Base-by-base conservation (phyloP, 2,113 vertebrate genomes). In the Holacanthus passer region DNA sequence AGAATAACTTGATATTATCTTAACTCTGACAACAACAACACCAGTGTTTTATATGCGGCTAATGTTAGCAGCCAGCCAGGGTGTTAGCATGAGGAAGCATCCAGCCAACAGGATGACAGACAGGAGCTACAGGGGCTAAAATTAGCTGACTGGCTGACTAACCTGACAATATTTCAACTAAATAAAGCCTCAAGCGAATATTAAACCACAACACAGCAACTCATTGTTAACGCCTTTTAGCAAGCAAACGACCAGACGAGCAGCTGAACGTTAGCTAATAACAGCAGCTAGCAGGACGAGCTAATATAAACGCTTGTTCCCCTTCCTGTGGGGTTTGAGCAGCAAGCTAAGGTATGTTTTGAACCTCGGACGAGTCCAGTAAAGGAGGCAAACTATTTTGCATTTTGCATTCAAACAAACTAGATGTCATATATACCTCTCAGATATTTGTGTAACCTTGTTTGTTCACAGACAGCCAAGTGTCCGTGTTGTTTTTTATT, bases 401-500 rank as follows among this genome's bases (percentile, higher is more conserved):
- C 43, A 59, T 58, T 58, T 55, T 81, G 41, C 27, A 59, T 82
- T 73, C n/a, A 87, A 83, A 72, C 68, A 81, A 62, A 80, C 48
- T 43, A 45, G 20, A 77, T 77, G 68, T 41, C 48, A 74, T 58
- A 77, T 84, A 75, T 92, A 91, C 84, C 88, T 91, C 37, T 74
- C 39, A 32, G 68, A 72, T 80, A 77, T 79, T 12, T 83, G 81
- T 88, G 74, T 85, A 87, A 91, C 86, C 88, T 92, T 87, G 88
- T 92, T 91, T 92, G 75, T 88, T 63, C 75, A 86, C 86, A 88
- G 83, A 86, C 81, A 90, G 76, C 80, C 80, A 89, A 82, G 65
- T 79, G 88, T 27, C 88, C 85, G 84, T 89, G 85, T 82, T 90
- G 82, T 90, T 90, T 87, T 87, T 75, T 81, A 87, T 76, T 68